Conservation (phyloP, 2,797 vertebrate genomes). For the Lacerta agilis region DNA sequence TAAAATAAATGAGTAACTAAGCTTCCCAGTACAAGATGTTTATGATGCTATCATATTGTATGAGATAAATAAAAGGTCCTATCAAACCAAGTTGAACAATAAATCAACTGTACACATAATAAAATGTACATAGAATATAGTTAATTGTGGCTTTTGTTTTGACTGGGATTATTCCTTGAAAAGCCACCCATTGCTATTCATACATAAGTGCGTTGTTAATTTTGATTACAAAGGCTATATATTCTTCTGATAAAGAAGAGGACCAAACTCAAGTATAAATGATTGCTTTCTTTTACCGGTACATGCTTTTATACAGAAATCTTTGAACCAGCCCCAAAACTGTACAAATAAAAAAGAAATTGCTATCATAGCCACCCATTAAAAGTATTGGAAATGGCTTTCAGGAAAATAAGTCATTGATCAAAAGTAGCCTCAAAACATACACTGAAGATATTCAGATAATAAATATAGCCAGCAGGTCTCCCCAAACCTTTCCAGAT, state of each 20-base stretch:
- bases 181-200: background rate
- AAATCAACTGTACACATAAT: slow-evolving; percentile 10
- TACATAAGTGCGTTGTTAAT: background rate
- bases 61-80: background rate
- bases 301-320: background rate
- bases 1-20: slow-evolving; percentile 64
- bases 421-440: background rate
- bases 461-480: background rate
- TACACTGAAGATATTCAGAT: background rate
- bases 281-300: slow-evolving; percentile 27
- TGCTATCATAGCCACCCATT: background rate
- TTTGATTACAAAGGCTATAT: background rate
- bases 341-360: background rate
- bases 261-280: background rate
- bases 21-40: slow-evolving; percentile 17
- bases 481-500: background rate
- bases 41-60: background rate
- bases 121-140: background rate
- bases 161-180: background rate
- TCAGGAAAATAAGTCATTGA: background rate
- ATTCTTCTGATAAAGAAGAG: slow-evolving; percentile 20
- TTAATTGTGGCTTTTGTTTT: background rate
- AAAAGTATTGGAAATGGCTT: background rate
- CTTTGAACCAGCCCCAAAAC: background rate
- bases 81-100: background rate